phyloP scores from a whole-genome alignment of 1,140 invertebrate genomes.

The Acromyrmex heyeri region DNA sequence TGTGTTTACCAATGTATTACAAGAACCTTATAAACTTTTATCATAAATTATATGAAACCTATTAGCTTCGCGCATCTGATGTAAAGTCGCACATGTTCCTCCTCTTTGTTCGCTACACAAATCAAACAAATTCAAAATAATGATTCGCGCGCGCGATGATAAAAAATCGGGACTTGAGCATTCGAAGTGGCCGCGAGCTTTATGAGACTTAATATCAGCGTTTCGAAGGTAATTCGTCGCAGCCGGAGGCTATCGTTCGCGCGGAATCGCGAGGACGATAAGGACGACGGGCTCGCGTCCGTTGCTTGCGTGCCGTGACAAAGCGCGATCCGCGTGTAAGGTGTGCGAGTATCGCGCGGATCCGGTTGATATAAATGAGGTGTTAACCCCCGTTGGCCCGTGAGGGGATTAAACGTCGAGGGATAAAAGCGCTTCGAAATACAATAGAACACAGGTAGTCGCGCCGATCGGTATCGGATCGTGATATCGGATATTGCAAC shows the following conservation, averaged over 20 bases:
- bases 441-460: too few species aligned
- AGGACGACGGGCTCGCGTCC: background rate
- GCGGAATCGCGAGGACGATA: constrained; percentile 38
- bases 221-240: constrained; percentile 80
- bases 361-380: constrained; percentile 58
- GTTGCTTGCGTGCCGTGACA: constrained; percentile 79
- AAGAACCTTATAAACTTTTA: background rate
- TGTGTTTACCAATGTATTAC: too few species aligned
- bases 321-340: constrained; percentile 64
- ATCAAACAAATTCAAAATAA: constrained; percentile 77
- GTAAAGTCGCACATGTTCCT: background rate
- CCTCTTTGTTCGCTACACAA: background rate
- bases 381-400: constrained; percentile 61
- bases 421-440: background rate
- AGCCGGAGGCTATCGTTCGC: constrained; percentile 42
- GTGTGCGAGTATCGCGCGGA: constrained; percentile 43
- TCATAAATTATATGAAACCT: background rate
- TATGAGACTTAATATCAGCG: constrained; percentile 85
- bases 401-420: constrained; percentile 5
- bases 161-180: constrained; percentile 76
- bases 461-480: background rate
- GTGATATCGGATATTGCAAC: background rate
- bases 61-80: background rate
- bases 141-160: constrained; percentile 79
- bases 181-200: constrained; percentile 80